Percentiles rank a stretch among this genome's conserved stretches.
Evolutionary conservation across 2,888 invertebrate species (phyloP).

Genomic region (Bugula neritina): DNA sequence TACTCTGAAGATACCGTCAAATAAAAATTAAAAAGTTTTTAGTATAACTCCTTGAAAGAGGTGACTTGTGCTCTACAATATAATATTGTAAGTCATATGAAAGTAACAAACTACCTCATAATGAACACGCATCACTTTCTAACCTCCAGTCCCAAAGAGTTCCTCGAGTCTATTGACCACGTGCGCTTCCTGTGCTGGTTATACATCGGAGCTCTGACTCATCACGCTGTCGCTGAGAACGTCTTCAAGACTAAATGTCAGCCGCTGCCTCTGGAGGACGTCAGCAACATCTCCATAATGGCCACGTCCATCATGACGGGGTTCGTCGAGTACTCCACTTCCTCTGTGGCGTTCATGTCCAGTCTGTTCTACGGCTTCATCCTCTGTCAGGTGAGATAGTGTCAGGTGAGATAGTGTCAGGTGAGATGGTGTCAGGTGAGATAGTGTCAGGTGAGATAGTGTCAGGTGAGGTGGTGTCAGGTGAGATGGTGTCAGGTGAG

Average conservation of each 20-base stretch:
- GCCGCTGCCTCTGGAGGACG: conserved; percentile 91
- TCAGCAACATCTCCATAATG: conserved; percentile 93
- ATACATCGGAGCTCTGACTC: conserved; percentile 80
- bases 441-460: not conserved
- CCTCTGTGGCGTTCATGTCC: conserved; percentile 87
- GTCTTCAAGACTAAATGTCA: conserved; percentile 58
- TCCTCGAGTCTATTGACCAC: conserved; percentile 84
- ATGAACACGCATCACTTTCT: no score
- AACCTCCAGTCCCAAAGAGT: conserved; percentile 72
- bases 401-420: conserved; percentile 76
- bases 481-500: no score
- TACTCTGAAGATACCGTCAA: no score
- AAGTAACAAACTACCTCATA: no score
- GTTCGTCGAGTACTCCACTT: conserved; percentile 90
- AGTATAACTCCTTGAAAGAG: no score
- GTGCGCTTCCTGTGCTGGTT: conserved; percentile 93
- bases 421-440: conserved; percentile 64
- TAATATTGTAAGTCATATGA: no score
- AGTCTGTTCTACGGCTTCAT: conserved; percentile 95
- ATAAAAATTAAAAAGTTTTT: no score
- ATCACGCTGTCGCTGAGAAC: conserved; percentile 64
- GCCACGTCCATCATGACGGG: conserved; percentile 92
- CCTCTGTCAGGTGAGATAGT: conserved; percentile 72
- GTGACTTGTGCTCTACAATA: no score
- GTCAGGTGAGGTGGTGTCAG: no score